phyloP scores from a whole-genome alignment of 2,113 vertebrate genomes.

The Cercopithecus mona region DNA sequence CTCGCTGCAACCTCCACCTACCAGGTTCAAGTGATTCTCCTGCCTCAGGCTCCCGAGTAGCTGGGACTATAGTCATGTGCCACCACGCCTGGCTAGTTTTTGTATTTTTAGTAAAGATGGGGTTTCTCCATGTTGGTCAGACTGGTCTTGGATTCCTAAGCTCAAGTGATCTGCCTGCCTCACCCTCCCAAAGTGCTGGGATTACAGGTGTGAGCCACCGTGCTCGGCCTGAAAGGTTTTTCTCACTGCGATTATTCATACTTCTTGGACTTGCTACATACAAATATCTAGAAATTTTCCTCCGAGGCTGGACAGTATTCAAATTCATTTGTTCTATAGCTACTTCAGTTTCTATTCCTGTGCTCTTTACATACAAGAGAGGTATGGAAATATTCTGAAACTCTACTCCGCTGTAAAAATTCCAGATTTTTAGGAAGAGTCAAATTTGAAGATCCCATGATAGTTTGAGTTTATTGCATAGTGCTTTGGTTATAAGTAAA shows the following conservation, averaged over 20 bases:
- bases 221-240: too few species aligned
- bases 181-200: too few species aligned
- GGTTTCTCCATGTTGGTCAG: too few species aligned
- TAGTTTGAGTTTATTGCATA: background rate
- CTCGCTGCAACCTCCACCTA: too few species aligned
- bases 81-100: too few species aligned
- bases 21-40: too few species aligned
- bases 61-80: too few species aligned
- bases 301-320: background rate
- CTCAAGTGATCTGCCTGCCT: too few species aligned
- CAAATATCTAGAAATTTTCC: background rate
- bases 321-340: background rate
- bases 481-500: background rate
- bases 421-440: background rate
- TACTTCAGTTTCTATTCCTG: background rate
- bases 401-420: background rate
- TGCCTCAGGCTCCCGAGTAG: too few species aligned
- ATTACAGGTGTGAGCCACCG: too few species aligned
- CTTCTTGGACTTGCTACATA: background rate
- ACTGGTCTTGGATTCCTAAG: too few species aligned
- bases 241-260: background rate
- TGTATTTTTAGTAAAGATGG: too few species aligned
- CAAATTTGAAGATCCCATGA: background rate
- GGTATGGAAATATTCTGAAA: background rate
- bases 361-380: background rate